Base-by-base conservation (phyloP, 2,113 vertebrate species). In the Psettodes erumei region DNA sequence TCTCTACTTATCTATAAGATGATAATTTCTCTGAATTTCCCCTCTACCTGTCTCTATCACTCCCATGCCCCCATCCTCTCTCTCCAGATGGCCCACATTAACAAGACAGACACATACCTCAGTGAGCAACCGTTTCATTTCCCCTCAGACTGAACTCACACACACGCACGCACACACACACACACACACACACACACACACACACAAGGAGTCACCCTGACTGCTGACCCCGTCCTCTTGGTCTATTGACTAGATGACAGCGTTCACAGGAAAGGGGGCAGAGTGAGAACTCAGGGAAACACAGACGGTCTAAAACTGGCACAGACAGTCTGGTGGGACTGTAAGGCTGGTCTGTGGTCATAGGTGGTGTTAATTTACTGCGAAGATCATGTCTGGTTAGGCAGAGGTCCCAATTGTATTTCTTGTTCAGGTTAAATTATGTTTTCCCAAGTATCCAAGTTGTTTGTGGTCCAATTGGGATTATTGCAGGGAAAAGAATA, bases 41-140 rank as follows among this genome's bases (percentile, higher is more conserved):
- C 38, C 25, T 67, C 47, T 61, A 51, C 30, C 53, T 23, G 54
- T 33, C 19, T 45, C 13, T 51, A 9, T 25, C 21, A 10, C 50
- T 53, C 50, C 6, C n/a, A n/a, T n/a, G 18, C 38, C 56, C 53
- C 32, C 8, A 12, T 42, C 27, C 65, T 42, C 66, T 76, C 48
- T 18, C 48, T 75, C 86, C 91, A 90, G 90, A 91, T 92, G 91
- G 87, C 72, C 81, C 64, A 65, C 79, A 79, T 89, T 89, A 89
- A 88, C 81, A 87, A 91, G 88, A 77, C 87, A 90, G 79, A 79
- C 84, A 71, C 88, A 81, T 76, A 83, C 74, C 75, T 87, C 81
- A 77, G 74, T 64, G 75, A 80, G 83, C 82, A 79, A 81, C 87
- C 84, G 82, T 87, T 84, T 88, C 88, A 87, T 88, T 88, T 87